Evolutionary conservation across 35 echinoderm and acorn worm species (phyloP), one percentile per base, ranked within the genome.

Genomic region (Anneissia japonica): DNA sequence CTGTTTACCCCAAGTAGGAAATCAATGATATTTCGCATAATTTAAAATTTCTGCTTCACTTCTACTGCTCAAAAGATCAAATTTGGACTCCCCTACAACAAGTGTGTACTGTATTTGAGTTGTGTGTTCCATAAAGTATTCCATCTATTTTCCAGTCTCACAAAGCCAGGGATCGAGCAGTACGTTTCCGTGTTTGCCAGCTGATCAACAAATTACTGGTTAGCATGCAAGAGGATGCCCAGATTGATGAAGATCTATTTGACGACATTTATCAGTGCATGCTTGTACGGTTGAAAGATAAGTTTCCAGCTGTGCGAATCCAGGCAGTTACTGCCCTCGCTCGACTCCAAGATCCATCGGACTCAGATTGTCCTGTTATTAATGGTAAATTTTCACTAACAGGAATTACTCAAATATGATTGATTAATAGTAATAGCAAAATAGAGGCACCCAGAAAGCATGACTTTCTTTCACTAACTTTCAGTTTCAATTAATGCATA

Each of bases 161-260:
- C 73, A 88, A 91, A 84, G 96, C 85, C 23, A 90, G 87, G 19
- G 86, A 93, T 64, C 89, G 91, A 36, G 96, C 96, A 6, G 96
- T 99, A 11, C 89, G 96, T 39, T 99, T 99, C 73, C 96, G 96
- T 14, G 81, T 84, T 33, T 99, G 96, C 81, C 96, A 99, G 51
- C 86, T 99, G 81, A 86, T 99, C 40, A 99, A 99, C 83, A 99
- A 99, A 74, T 84, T 99, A 9, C 80, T 99, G n/a, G 79, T 46
- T 84, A 84, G 45, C 35, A 86, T 99, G 35, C 88, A 89, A 6
- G 89, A 99, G n/a, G 92, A 99, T 30, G 96, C 96, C 11, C 89
- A 93, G 86, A 99, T 99, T 41, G 96, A 99, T 74, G 96, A 99
- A 73, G 96, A 99, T 82, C 89, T 99, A 6, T 99, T 89, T 79